Conservation (phyloP, 2,797 vertebrate species). For the Loris lydekkerianus region DNA sequence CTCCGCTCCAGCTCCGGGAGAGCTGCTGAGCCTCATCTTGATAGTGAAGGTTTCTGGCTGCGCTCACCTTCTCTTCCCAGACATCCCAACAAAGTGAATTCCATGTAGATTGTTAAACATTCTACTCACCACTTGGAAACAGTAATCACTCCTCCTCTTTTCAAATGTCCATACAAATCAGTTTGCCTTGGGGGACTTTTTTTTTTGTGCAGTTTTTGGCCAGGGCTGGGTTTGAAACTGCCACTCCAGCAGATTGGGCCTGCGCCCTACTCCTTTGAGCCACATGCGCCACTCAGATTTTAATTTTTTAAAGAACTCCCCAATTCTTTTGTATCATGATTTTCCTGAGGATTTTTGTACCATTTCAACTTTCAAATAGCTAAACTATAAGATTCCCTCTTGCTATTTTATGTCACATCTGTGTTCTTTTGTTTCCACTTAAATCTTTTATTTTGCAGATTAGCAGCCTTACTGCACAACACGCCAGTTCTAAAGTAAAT, state of each 20-base stretch:
- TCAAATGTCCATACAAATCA: conserved; percentile 39
- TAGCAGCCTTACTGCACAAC: not conserved
- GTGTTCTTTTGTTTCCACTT: conserved; percentile 39
- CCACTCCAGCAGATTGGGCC: too few species aligned
- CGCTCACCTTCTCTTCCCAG: not conserved
- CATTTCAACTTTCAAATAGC: conserved; percentile 43
- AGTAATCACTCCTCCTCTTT: conserved; percentile 43
- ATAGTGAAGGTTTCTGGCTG: conserved; percentile 49
- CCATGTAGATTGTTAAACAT: not conserved
- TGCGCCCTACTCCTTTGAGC: too few species aligned
- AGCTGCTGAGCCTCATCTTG: conserved; percentile 54
- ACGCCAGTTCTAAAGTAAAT: conserved; percentile 54
- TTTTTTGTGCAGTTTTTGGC: not conserved
- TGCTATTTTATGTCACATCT: conserved; percentile 31
- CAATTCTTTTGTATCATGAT: conserved; percentile 31
- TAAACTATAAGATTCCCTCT: conserved; percentile 68
- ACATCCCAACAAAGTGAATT: not conserved
- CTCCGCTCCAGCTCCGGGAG: not conserved
- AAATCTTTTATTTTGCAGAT: conserved; percentile 50
- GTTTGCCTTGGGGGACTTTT: not conserved
- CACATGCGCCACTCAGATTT: not conserved
- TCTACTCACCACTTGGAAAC: conserved; percentile 5
- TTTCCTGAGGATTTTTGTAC: conserved; percentile 53
- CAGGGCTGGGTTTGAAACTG: too few species aligned
- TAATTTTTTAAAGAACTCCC: conserved; percentile 26